Evolutionary conservation across 2,113 vertebrate species (phyloP), one percentile per base, ranked within the genome.

Genomic region (Austrofundulus limnaeus): DNA sequence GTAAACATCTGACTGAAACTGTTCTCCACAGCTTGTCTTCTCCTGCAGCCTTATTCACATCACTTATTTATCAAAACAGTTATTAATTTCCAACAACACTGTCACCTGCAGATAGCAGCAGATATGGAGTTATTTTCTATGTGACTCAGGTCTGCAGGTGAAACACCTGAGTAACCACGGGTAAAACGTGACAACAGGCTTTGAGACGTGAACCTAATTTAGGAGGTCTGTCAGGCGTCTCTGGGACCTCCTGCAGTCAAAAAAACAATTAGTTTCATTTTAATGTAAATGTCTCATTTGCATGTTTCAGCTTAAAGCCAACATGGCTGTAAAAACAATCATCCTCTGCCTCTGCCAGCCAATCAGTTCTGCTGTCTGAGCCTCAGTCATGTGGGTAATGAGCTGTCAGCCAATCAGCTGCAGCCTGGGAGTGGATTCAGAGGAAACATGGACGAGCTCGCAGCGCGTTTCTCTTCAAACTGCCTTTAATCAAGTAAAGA

Each of bases 291-390:
- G 73, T 77, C 61, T 83, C 64, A 64, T 83, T 80, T 85, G 65
- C 83, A 85, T 80, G 66, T 77, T 75, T 24, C 59, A 54, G 76
- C 62, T 75, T 39, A 54, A 78, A 79, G 49, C 48, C 66, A 78
- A 60, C 45, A 3, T 13, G 25, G 25, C n/a, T 66, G 4, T 70
- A 48, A 62, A 77, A 83, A 61, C 63, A 59, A 71, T 77, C 41
- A n/a, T n/a, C 7, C 31, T n/a, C 19, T 9, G 37, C 25, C 37
- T 47, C 49, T 20, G 63, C 58, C 43, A n/a, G 52, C 85, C 83
- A 87, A 85, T 85, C 83, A 78, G 80, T 88, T 88, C 84, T 69
- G 77, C 78, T 72, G 75, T 70, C 73, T 78, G 83, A 69, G 72
- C 63, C 63, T 24, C 77, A 61, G 46, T 61, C 81, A 57, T 53